These are phyloP conservation scores for Arvicanthis niloticus DNA, from an alignment of 2,113 vertebrate species.

Conservation along the genomic window DNA sequence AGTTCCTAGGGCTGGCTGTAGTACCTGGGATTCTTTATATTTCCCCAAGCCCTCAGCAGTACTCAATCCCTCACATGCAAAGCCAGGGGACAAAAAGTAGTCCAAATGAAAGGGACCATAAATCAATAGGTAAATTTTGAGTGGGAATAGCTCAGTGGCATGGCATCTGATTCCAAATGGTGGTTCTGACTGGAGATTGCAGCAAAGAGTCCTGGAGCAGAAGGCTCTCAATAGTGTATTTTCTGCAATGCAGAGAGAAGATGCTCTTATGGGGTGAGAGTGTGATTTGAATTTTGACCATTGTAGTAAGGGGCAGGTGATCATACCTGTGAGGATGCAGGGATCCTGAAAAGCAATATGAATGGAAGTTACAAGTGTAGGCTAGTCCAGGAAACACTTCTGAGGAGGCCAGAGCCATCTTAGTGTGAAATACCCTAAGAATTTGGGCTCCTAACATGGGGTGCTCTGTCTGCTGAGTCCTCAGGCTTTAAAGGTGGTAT, in stretches of 20 bases:
- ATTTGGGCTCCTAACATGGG: no score
- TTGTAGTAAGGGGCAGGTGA: background rate
- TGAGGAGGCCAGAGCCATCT: no score
- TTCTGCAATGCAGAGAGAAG: background rate
- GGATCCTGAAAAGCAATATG: background rate
- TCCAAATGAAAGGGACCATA: background rate
- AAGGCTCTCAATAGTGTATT: background rate
- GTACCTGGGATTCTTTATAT: background rate
- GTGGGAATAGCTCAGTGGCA: background rate
- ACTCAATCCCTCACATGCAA: background rate
- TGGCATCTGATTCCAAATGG: background rate
- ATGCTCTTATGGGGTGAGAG: no score
- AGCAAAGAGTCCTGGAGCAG: background rate
- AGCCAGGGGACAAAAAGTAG: background rate
- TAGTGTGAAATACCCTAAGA: background rate
- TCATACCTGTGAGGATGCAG: background rate
- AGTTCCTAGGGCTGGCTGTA: background rate
- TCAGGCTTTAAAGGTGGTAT: background rate
- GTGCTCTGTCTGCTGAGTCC: background rate
- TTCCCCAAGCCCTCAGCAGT: background rate
- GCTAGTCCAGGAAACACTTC: background rate
- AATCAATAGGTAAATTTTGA: background rate
- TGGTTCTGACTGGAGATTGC: background rate
- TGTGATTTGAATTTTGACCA: background rate
- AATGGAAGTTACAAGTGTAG: background rate